A percentile compares a stretch with the other conserved stretches of the same genome.
phyloP scores from a whole-genome alignment of 2,888 invertebrate species.

The Brachylomia viminalis region DNA sequence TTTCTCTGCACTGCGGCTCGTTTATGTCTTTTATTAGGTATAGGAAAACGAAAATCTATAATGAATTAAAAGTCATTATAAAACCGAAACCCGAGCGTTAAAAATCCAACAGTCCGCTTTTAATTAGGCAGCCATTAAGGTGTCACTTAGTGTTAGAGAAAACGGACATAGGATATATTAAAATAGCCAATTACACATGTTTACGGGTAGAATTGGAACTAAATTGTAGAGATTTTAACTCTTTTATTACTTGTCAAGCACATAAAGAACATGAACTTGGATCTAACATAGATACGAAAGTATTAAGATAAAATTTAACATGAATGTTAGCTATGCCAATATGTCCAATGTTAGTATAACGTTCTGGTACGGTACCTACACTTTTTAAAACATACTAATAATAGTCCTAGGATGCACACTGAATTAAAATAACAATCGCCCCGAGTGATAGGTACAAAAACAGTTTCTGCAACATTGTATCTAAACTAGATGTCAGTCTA shows the following conservation, averaged over 20 bases:
- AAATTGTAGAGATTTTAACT: not conserved
- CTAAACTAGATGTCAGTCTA: constrained; percentile 19
- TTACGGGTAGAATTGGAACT: not conserved
- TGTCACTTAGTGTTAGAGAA: too few species aligned
- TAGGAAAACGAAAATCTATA: not conserved
- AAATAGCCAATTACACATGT: not conserved
- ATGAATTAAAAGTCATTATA: too few species aligned
- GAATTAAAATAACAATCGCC: constrained; percentile 36
- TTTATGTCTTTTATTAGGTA: not conserved
- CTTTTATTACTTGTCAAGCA: not conserved
- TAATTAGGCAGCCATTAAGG: too few species aligned
- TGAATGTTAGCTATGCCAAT: not conserved
- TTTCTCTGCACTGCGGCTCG: not conserved
- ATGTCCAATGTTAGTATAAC: not conserved
- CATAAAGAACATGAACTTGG: not conserved
- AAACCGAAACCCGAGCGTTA: too few species aligned
- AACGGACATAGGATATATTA: not conserved
- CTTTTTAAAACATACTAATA: constrained; percentile 2
- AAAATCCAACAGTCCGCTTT: too few species aligned
- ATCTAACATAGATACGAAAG: not conserved
- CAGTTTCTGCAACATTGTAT: constrained; percentile 44
- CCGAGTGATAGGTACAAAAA: constrained; percentile 1
- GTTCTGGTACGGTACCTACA: not conserved
- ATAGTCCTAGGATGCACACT: not conserved
- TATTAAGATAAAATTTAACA: not conserved